A percentile compares a stretch with the other conserved stretches of the same genome.
These are phyloP conservation scores for Panthera tigris DNA, from an alignment of 2,113 vertebrate genomes.

Conservation along the genomic window DNA sequence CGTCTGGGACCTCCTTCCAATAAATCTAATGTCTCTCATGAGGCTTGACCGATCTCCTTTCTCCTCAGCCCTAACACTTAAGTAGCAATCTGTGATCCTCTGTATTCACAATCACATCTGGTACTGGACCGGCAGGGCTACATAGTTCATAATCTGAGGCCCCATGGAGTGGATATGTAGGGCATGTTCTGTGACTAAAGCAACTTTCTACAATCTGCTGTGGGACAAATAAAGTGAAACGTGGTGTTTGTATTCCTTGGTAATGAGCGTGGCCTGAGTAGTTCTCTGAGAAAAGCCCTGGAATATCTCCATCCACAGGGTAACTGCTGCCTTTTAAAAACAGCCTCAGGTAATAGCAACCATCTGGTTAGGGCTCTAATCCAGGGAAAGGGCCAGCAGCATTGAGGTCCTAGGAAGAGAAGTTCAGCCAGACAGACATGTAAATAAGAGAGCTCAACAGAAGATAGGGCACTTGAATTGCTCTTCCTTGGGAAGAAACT, in stretches of 20 bases:
- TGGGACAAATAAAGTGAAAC: slow-evolving; percentile 13
- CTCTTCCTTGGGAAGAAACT: neutral
- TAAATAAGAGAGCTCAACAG: neutral
- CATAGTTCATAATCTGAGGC: neutral
- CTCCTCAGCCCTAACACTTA: neutral
- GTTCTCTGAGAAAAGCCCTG: neutral
- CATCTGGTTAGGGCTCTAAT: slow-evolving; percentile 51
- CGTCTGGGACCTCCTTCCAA: neutral
- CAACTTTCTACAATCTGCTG: slow-evolving; percentile 43
- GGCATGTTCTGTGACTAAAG: neutral
- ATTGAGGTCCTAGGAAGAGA: neutral
- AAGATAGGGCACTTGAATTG: neutral
- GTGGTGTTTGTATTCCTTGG: neutral
- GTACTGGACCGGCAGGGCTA: neutral
- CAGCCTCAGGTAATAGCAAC: slow-evolving; percentile 46
- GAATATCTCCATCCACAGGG: slow-evolving; percentile 34
- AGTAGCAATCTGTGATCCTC: neutral
- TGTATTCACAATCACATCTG: neutral
- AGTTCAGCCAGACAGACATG: neutral
- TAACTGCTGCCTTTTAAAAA: slow-evolving; percentile 56
- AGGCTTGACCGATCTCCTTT: neutral
- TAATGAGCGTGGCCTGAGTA: neutral
- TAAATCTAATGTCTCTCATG: neutral
- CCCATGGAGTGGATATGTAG: neutral
- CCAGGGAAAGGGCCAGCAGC: neutral